phyloP scores from a whole-genome alignment of 2,888 invertebrate species.

The Dendrolimus pini region DNA sequence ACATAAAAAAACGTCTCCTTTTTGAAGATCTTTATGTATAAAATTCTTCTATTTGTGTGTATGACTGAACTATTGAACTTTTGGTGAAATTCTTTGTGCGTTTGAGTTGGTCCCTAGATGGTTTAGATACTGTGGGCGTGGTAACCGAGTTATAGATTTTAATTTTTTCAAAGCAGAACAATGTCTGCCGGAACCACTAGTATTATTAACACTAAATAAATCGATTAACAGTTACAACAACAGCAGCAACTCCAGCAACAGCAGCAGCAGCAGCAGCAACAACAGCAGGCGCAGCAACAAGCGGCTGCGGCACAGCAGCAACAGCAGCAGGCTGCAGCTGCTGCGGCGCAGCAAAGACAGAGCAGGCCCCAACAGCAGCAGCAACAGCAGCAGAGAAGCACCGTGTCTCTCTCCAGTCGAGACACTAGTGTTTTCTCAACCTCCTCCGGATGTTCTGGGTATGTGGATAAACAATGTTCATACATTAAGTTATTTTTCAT shows the following conservation, averaged over 20 bases:
- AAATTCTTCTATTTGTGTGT: no score
- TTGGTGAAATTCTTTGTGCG: no score
- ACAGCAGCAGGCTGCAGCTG: slow-evolving; percentile 19
- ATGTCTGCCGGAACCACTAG: no score
- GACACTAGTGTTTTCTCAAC: slow-evolving; percentile 68
- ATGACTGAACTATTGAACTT: no score
- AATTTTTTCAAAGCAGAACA: no score
- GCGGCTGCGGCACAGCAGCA: slow-evolving; percentile 19
- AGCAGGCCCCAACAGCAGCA: slow-evolving; percentile 27
- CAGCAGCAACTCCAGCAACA: slow-evolving; percentile 16
- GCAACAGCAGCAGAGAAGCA: slow-evolving; percentile 19
- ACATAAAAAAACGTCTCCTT: no score
- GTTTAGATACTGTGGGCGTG: no score
- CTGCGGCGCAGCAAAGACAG: slow-evolving; percentile 25
- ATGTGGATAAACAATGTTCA: slow-evolving; percentile 11
- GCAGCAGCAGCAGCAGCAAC: slow-evolving; percentile 15
- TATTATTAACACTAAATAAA: no score
- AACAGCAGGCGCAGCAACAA: slow-evolving; percentile 15
- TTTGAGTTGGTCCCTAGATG: no score
- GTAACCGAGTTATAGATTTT: no score
- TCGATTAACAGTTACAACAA: slow-evolving; percentile 14
- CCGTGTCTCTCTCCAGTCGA: slow-evolving; percentile 55
- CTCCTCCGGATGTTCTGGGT: slow-evolving; percentile 65
- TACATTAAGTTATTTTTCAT: no score
- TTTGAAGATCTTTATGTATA: no score